Evolutionary conservation across 2,797 vertebrate genomes (phyloP).

Genomic region (Poecilia wingei): DNA sequence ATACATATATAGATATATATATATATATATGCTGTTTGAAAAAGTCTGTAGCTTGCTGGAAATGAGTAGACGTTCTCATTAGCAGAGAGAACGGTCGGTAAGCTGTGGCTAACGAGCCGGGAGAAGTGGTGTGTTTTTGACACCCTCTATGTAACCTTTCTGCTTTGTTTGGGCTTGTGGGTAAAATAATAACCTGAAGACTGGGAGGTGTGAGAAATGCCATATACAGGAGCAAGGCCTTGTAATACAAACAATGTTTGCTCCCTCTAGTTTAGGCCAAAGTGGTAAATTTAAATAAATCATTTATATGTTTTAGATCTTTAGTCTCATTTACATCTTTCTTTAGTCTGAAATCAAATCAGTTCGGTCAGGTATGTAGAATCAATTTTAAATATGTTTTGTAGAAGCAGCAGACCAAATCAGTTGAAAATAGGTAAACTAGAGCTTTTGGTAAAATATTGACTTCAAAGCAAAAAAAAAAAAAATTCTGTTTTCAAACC

Average conservation of each 20-base stretch:
- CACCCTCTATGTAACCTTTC: conserved; percentile 15
- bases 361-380: background rate
- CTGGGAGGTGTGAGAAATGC: conserved; percentile 13
- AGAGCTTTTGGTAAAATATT: background rate
- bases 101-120: conserved; percentile 15
- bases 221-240: background rate
- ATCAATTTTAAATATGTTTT: background rate
- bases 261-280: background rate
- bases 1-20: background rate
- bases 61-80: conserved; percentile 13
- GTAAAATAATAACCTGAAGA: conserved; percentile 20
- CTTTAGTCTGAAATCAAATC: background rate
- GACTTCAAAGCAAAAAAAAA: background rate
- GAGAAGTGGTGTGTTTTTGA: conserved; percentile 22
- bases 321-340: background rate
- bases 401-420: background rate
- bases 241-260: background rate
- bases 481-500: background rate
- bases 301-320: background rate
- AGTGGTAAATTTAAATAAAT: background rate
- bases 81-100: conserved; percentile 8
- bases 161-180: conserved; percentile 15
- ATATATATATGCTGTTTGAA: background rate
- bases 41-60: conserved; percentile 7
- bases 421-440: background rate